A percentile compares a stretch with the other conserved stretches of the same genome.
phyloP scores from a whole-genome alignment of 1,140 invertebrate genomes.

The Homalodisca vitripennis region DNA sequence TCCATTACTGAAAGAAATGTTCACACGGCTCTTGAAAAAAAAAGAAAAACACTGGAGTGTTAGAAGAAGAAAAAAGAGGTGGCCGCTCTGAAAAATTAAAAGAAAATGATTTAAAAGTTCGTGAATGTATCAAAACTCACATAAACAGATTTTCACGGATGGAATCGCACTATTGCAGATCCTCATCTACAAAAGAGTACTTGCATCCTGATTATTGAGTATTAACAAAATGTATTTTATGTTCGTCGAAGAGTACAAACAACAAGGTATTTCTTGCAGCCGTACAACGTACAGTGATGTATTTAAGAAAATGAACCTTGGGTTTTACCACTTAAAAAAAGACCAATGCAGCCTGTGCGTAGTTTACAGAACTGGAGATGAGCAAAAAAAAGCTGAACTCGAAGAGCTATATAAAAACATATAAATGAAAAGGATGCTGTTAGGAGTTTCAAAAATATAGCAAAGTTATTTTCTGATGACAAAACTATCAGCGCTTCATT shows the following conservation, averaged over 20 bases:
- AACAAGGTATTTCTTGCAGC: not conserved
- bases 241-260: not conserved
- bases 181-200: conserved; percentile 1
- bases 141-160: not conserved
- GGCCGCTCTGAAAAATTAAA: conserved; percentile 1
- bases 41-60: conserved; percentile 1
- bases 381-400: not conserved
- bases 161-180: not conserved
- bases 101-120: no score
- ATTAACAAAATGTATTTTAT: not conserved
- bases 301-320: not conserved
- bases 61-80: conserved; percentile 4
- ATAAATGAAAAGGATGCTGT: not conserved
- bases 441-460: conserved; percentile 1
- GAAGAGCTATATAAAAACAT: not conserved
- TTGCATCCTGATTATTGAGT: conserved; percentile 4
- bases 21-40: not conserved
- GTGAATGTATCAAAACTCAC: not conserved
- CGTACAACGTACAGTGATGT: conserved; percentile 1
- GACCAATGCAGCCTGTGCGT: conserved; percentile 3
- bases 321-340: conserved; percentile 5
- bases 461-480: not conserved
- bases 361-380: not conserved
- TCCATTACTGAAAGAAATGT: not conserved
- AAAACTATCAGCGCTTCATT: conserved; percentile 1